These are phyloP conservation scores for Spilarctia lutea DNA, from an alignment of 2,888 invertebrate genomes.

Conservation along the genomic window DNA sequence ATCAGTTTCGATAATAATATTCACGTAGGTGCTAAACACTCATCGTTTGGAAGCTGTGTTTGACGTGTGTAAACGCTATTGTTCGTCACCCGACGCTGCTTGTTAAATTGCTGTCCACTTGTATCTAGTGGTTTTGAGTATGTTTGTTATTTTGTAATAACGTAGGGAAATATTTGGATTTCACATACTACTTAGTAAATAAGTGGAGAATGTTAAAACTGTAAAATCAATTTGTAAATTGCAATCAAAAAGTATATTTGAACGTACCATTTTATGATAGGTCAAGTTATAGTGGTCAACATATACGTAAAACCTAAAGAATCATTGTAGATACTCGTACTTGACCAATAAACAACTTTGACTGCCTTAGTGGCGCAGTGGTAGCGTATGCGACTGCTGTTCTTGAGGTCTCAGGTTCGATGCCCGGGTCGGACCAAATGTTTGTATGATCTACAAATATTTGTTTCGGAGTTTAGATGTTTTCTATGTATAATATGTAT, in stretches of 20 bases:
- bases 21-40: slow-evolving; percentile 15
- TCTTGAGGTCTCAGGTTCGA: too few relatives aligned
- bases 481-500: too few relatives aligned
- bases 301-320: not conserved
- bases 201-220: not conserved
- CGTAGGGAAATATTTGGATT: not conserved
- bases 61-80: slow-evolving; percentile 45
- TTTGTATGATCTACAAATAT: too few relatives aligned
- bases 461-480: too few relatives aligned
- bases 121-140: slow-evolving; percentile 28
- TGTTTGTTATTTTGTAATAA: slow-evolving; percentile 17
- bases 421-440: too few relatives aligned
- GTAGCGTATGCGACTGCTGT: too few relatives aligned
- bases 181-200: not conserved
- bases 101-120: slow-evolving; percentile 49
- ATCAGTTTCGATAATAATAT: slow-evolving; percentile 4
- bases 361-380: too few relatives aligned
- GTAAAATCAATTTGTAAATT: not conserved
- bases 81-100: slow-evolving; percentile 37
- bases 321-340: not conserved
- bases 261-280: not conserved
- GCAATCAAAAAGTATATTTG: not conserved
- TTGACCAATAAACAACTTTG: not conserved
- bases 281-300: not conserved
- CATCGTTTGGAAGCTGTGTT: slow-evolving; percentile 21